phyloP scores from a whole-genome alignment of 2,888 invertebrate genomes.

The Campoletis raptor region DNA sequence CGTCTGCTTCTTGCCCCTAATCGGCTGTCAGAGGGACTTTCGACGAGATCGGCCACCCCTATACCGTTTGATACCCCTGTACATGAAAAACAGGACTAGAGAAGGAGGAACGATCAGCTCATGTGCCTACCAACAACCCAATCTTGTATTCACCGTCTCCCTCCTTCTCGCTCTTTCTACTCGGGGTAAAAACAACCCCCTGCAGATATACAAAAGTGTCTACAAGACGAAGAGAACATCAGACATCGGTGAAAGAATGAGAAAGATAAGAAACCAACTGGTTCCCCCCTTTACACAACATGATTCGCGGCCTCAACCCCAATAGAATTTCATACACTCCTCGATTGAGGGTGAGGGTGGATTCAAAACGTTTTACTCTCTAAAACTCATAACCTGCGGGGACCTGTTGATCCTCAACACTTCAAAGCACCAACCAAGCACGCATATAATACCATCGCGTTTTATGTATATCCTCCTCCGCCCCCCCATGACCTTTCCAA shows the following conservation, averaged over 20 bases:
- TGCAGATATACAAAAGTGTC: conserved; percentile 33
- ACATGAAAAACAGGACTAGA: conserved; percentile 56
- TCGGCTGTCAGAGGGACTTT: conserved; percentile 81
- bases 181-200: conserved; percentile 47
- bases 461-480: conserved; percentile 42
- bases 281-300: conserved; percentile 76
- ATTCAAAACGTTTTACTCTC: conserved; percentile 85
- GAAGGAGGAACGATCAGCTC: conserved; percentile 57
- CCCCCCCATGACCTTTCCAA: conserved; percentile 46
- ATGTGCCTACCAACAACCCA: conserved; percentile 56
- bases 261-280: conserved; percentile 70
- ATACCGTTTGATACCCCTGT: conserved; percentile 56
- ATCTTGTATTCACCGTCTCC: conserved; percentile 59
- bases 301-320: conserved; percentile 77
- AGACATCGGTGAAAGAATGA: conserved; percentile 36
- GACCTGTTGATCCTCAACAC: conserved; percentile 83
- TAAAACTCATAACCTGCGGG: conserved; percentile 78
- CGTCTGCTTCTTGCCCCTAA: conserved; percentile 80
- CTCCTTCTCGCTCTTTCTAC: conserved; percentile 15
- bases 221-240: conserved; percentile 46
- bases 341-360: conserved; percentile 82
- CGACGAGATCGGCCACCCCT: conserved; percentile 61
- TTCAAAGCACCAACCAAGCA: conserved; percentile 47
- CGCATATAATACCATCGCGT: conserved; percentile 34
- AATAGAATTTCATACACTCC: conserved; percentile 80